A percentile compares a stretch with the other conserved stretches of the same genome.
Evolutionary conservation across 92 coral and sea anemone species (phyloP).

Genomic region (Umimayanthus kanabou): DNA sequence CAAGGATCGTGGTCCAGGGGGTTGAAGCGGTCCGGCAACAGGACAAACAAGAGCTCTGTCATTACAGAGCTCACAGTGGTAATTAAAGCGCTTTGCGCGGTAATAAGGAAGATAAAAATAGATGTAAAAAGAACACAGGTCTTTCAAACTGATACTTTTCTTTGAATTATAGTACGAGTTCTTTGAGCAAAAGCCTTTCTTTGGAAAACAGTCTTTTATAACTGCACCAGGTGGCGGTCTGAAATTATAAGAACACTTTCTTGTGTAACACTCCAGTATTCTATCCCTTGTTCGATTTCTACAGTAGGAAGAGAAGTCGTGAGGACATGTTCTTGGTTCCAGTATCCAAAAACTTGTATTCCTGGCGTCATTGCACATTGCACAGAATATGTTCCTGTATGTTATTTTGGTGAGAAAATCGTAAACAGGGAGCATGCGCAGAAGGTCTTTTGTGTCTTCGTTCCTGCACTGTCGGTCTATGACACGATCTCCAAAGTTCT

Average conservation of each 20-base stretch:
- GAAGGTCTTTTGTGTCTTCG: neutral
- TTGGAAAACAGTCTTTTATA: neutral
- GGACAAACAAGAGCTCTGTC: no score
- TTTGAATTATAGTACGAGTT: no score
- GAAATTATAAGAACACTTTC: neutral
- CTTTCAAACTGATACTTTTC: neutral
- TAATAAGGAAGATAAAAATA: no score
- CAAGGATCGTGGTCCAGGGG: no score
- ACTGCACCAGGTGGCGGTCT: neutral
- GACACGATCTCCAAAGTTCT: neutral
- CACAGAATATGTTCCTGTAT: constrained; percentile 9
- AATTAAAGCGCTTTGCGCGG: no score
- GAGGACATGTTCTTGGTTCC: neutral
- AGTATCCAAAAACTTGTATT: neutral
- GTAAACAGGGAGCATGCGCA: constrained; percentile 8
- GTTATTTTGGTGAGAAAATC: neutral
- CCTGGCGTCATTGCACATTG: neutral
- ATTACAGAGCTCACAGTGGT: neutral
- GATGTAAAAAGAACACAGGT: neutral
- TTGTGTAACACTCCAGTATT: neutral
- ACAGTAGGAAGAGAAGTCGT: neutral
- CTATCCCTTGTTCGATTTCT: neutral
- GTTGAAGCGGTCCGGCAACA: no score
- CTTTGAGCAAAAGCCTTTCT: neutral
- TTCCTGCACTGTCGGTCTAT: neutral